These are phyloP conservation scores for Spheniscus mendiculus DNA, from an alignment of 2,113 vertebrate genomes.

Conservation along the genomic window DNA sequence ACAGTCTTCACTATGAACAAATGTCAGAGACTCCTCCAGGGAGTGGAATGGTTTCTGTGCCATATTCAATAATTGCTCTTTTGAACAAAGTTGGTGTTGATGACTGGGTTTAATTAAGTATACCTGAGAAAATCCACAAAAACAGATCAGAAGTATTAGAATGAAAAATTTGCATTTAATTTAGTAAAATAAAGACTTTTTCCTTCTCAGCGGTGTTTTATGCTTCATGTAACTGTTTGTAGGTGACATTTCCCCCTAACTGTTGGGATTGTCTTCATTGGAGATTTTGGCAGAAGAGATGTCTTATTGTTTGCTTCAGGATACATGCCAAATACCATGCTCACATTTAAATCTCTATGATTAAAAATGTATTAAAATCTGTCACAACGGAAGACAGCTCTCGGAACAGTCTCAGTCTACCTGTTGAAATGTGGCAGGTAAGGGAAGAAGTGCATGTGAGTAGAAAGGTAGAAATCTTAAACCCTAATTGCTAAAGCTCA, in stretches of 20 bases:
- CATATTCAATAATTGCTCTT: conserved; percentile 51
- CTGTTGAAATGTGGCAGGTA: not conserved
- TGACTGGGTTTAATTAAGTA: conserved; percentile 52
- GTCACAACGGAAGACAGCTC: not conserved
- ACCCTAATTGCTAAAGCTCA: not conserved
- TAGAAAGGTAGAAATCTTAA: not conserved
- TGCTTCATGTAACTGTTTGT: not conserved
- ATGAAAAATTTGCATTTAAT: not conserved
- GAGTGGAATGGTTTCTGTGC: not conserved
- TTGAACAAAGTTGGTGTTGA: conserved; percentile 24
- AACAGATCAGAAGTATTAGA: not conserved
- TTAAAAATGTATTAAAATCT: conserved; percentile 1
- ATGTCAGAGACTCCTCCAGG: conserved; percentile 24
- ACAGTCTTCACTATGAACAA: not conserved
- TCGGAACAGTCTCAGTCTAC: not conserved
- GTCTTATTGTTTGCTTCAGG: not conserved
- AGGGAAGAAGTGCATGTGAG: not conserved
- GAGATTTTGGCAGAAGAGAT: not conserved
- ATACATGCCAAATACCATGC: not conserved
- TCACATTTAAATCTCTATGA: not conserved
- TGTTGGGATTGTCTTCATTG: not conserved
- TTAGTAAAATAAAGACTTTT: not conserved
- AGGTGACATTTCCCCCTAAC: not conserved
- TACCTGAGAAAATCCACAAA: conserved; percentile 29
- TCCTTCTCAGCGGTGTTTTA: not conserved